Percentiles rank a stretch among this genome's conserved stretches.
These are phyloP conservation scores for Arenaria interpres DNA, from an alignment of 2,113 vertebrate genomes.

Conservation along the genomic window DNA sequence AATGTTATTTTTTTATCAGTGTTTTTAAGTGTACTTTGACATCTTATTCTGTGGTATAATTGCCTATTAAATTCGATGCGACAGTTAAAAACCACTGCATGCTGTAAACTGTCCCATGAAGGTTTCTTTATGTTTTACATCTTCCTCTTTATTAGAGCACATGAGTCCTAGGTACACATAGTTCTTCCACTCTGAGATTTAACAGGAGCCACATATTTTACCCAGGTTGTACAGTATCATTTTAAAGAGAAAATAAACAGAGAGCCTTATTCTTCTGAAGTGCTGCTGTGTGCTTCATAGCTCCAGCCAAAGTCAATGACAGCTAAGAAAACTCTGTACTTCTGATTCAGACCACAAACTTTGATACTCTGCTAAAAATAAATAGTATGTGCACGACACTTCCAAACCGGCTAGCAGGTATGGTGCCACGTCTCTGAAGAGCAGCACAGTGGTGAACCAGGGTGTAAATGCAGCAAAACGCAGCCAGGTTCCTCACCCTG, in stretches of 20 bases:
- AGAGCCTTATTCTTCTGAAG: neutral
- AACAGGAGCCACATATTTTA: neutral
- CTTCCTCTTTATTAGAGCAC: neutral
- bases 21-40: neutral
- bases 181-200: neutral
- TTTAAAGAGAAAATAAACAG: neutral
- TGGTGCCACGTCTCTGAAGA: accelerated
- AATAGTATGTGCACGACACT: accelerated
- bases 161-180: neutral
- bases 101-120: neutral
- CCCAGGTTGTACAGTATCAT: neutral
- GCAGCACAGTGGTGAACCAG: neutral
- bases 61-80: neutral
- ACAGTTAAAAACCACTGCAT: neutral
- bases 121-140: neutral
- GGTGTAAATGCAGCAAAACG: neutral
- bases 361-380: neutral
- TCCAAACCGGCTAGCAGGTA: accelerated
- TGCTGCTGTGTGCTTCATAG: neutral
- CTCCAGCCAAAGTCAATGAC: neutral
- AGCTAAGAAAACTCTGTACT: accelerated
- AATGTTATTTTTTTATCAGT: neutral
- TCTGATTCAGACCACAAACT: neutral
- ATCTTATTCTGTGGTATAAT: neutral
- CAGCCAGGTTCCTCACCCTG: neutral